Percentiles rank a stretch among this genome's conserved stretches.
These are phyloP conservation scores for Crotalus helleri DNA, from an alignment of 2,113 vertebrate genomes.

Conservation along the genomic window DNA sequence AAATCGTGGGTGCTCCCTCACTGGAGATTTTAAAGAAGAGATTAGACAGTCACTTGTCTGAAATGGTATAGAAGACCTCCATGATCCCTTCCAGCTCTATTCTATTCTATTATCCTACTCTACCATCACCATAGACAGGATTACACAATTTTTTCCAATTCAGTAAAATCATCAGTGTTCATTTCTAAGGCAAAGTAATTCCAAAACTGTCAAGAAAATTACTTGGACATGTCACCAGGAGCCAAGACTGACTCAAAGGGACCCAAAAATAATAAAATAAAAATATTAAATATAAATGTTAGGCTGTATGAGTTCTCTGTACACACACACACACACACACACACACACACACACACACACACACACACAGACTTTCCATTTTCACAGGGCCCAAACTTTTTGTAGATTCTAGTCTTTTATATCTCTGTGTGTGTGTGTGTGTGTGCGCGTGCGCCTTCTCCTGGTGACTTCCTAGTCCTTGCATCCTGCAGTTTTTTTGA, in stretches of 20 bases:
- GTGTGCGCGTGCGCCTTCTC: no score
- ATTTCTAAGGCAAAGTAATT: neutral
- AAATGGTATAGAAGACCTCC: no score
- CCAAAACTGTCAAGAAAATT: neutral
- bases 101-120: neutral
- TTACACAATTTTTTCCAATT: neutral
- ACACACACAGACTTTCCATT: neutral
- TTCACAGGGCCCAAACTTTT: neutral
- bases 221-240: neutral
- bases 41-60: no score
- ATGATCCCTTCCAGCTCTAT: no score
- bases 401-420: neutral
- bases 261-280: neutral
- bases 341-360: no score
- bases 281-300: neutral
- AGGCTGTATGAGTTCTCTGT: neutral
- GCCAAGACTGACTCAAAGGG: neutral
- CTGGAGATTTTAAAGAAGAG: no score
- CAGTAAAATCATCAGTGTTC: neutral
- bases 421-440: no score
- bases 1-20: no score
- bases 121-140: neutral
- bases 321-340: neutral
- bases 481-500: neutral
- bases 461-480: neutral